Percentiles rank a stretch among this genome's conserved stretches.
Evolutionary conservation across 2,888 invertebrate genomes (phyloP).

Genomic region (Slavum lentiscoides): DNA sequence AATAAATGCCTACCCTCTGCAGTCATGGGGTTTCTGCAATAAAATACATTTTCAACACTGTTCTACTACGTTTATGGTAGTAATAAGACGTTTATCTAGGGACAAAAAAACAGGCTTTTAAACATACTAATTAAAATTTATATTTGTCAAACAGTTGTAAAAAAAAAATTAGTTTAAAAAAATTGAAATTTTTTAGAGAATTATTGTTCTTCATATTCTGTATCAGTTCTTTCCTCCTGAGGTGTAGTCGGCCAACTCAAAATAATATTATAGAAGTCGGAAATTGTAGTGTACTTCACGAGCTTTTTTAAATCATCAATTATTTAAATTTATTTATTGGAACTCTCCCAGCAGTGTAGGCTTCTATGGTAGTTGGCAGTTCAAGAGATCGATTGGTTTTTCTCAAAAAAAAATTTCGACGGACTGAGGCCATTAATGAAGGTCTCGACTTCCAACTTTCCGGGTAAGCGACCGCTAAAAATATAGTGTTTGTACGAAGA

Average conservation of each 20-base stretch:
- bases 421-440: conserved; percentile 13
- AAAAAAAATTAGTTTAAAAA: neutral
- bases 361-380: conserved; percentile 17
- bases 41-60: neutral
- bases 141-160: neutral
- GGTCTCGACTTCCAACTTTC: conserved; percentile 13
- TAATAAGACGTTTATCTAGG: neutral
- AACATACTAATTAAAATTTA: neutral
- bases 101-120: neutral
- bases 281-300: conserved; percentile 18
- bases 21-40: neutral
- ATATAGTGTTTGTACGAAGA: conserved; percentile 39
- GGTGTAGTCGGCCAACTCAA: conserved; percentile 6
- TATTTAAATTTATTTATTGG: conserved; percentile 33
- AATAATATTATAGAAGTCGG: conserved; percentile 24
- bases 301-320: conserved; percentile 28
- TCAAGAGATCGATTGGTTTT: conserved; percentile 30
- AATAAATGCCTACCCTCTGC: neutral
- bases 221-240: conserved; percentile 17
- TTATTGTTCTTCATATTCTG: conserved; percentile 9
- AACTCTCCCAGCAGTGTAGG: neutral
- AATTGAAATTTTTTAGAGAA: neutral
- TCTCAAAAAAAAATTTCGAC: conserved; percentile 18
- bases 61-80: neutral
- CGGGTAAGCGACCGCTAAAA: conserved; percentile 25